Percentiles rank a stretch among this genome's conserved stretches.
Conservation (phyloP, 2,888 invertebrate species). For the Hypsopygia costalis region DNA sequence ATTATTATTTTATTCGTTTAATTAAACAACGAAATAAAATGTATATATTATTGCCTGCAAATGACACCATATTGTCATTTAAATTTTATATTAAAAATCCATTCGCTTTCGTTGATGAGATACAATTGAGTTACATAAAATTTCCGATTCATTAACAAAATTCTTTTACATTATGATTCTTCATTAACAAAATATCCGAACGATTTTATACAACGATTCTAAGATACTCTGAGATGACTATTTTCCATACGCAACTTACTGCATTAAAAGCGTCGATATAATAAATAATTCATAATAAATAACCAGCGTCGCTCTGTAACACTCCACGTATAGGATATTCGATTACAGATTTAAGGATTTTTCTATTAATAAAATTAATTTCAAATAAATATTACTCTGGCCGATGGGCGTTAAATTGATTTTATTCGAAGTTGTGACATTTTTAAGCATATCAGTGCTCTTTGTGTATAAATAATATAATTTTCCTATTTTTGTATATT, state of each 20-base stretch:
- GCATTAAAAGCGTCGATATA: slow-evolving; percentile 9
- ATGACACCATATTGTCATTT: no score
- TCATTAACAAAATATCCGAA: no score
- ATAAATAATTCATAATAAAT: slow-evolving; percentile 9
- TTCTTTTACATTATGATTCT: no score
- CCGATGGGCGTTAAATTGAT: slow-evolving; percentile 48
- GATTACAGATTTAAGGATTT: slow-evolving; percentile 20
- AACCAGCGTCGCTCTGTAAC: slow-evolving; percentile 26
- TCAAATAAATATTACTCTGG: slow-evolving; percentile 30
- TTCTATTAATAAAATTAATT: slow-evolving; percentile 20
- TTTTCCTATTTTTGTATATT: slow-evolving; percentile 46
- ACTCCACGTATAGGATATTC: slow-evolving; percentile 28
- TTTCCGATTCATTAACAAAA: no score
- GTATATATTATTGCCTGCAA: no score
- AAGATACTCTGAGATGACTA: no score
- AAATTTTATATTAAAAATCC: no score
- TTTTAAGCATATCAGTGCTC: slow-evolving; percentile 61
- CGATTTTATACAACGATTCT: no score
- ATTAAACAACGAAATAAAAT: no score
- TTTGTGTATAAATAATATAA: slow-evolving; percentile 40
- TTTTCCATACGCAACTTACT: slow-evolving; percentile 1
- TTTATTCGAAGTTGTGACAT: slow-evolving; percentile 60
- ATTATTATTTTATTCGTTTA: no score
- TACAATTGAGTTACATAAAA: no score
- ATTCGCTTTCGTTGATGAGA: no score